Evolutionary conservation across 1,140 invertebrate genomes (phyloP), one percentile per base, ranked within the genome.

Genomic region (Aphaenogaster floridana): DNA sequence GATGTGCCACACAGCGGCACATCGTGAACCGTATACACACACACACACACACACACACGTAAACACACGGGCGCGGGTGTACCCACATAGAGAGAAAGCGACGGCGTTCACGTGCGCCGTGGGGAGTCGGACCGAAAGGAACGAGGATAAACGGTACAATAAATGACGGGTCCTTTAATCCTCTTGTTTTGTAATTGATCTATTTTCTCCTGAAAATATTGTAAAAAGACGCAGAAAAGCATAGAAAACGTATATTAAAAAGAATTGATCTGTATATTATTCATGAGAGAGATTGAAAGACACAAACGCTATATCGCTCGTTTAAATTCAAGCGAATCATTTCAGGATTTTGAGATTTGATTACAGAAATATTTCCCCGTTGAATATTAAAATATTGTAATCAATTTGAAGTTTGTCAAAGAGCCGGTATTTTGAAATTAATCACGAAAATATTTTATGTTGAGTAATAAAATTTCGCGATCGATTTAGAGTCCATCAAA

Each of bases 61-160:
- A 28, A 4, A 42, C 8, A 36, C 9, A 5, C 9, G 50, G n/a
- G 34, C 50, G 15, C 50, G 59, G 36, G 66, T 48, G 66, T 28
- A 59, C 50, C 7, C 42, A 36, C 52, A 48, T 45, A 74, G 69
- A 74, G 71, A 48, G 69, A 74, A n/a, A 45, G 28, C 34, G 48
- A 34, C 45, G 77, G 36, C 61, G 28, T 6, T 59, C 45, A 72
- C 79, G 68, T 72, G 59, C 36, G 63, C 48, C 57, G 83, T 71
- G 77, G 57, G 77, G 36, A 89, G 69, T 52, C 64, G 61, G 66
- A 76, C 71, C 54, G 83, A 89, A 86, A 78, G 72, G 76, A 79
- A 89, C 77, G 71, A 71, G 69, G 59, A 86, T 78, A 78, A 83
- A 83, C 42, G 42, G 28, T 61, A 52, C 68, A 9, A 83, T 59